Evolutionary conservation across 2,113 vertebrate species (phyloP).

Genomic region (Macrotis lagotis): DNA sequence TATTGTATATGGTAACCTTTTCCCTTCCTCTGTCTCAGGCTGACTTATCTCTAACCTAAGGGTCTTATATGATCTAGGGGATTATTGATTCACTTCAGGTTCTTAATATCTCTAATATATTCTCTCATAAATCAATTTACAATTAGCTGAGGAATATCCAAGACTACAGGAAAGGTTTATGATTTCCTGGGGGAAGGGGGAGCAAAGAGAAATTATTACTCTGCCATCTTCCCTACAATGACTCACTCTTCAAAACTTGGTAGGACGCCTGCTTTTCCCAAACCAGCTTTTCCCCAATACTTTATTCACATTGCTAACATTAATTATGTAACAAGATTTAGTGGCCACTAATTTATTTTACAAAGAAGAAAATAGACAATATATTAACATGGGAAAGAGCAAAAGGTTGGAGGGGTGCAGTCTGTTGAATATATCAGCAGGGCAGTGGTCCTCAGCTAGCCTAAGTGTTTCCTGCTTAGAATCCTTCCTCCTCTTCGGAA

Average conservation of each 20-base stretch:
- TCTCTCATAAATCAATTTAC: not conserved
- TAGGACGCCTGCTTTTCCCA: not conserved
- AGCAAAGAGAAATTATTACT: not conserved
- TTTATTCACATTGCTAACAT: not conserved
- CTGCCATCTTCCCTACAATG: not conserved
- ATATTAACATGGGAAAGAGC: not conserved
- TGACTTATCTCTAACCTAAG: not conserved
- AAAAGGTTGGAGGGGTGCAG: not conserved
- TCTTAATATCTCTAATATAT: not conserved
- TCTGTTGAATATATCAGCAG: not conserved
- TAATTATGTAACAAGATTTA: not conserved
- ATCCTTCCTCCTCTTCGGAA: not conserved
- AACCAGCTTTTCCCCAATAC: not conserved
- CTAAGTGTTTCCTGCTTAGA: not conserved
- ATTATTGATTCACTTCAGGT: not conserved
- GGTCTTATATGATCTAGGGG: not conserved
- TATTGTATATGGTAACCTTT: not conserved
- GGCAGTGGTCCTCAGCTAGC: not conserved
- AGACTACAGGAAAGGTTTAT: not conserved
- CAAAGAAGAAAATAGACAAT: not conserved
- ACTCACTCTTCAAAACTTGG: not conserved
- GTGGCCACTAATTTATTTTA: not conserved
- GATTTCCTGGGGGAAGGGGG: not conserved
- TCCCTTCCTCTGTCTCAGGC: not conserved
- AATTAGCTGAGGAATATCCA: not conserved